Percentiles rank a stretch among this genome's conserved stretches.
These are phyloP conservation scores for Cactoblastis cactorum DNA, from an alignment of 2,888 invertebrate species.

Conservation along the genomic window DNA sequence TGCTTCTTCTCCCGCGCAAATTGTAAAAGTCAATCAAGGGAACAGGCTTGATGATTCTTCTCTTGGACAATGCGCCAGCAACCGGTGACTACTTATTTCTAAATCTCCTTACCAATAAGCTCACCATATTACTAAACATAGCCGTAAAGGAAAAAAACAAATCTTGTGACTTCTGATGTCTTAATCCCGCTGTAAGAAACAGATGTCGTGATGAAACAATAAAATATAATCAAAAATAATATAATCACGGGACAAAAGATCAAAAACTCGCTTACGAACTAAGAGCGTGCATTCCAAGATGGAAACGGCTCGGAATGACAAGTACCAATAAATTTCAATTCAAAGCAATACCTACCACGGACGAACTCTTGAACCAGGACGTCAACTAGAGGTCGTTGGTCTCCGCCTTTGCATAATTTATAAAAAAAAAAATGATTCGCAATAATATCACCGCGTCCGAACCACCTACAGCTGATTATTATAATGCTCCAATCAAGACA, in stretches of 20 bases:
- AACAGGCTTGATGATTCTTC: no score
- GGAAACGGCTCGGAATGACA: not conserved
- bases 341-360: slow-evolving; percentile 1
- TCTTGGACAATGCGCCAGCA: no score
- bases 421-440: slow-evolving; percentile 39
- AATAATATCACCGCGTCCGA: slow-evolving; percentile 28
- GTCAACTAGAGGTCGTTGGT: slow-evolving; percentile 49
- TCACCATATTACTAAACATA: no score
- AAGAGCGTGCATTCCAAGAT: slow-evolving; percentile 2
- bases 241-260: not conserved
- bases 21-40: no score
- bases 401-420: slow-evolving; percentile 61
- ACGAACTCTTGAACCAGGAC: slow-evolving; percentile 31
- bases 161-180: no score
- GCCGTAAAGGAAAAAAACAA: no score
- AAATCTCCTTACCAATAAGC: no score
- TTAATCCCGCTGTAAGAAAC: no score
- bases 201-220: no score
- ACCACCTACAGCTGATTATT: slow-evolving; percentile 32
- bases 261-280: not conserved
- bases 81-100: no score
- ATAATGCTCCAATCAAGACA: slow-evolving; percentile 37
- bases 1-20: no score
- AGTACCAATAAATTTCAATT: slow-evolving; percentile 9
- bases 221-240: not conserved